Evolutionary conservation across 2,113 vertebrate species (phyloP).

Genomic region (Hippocampus barbouri): DNA sequence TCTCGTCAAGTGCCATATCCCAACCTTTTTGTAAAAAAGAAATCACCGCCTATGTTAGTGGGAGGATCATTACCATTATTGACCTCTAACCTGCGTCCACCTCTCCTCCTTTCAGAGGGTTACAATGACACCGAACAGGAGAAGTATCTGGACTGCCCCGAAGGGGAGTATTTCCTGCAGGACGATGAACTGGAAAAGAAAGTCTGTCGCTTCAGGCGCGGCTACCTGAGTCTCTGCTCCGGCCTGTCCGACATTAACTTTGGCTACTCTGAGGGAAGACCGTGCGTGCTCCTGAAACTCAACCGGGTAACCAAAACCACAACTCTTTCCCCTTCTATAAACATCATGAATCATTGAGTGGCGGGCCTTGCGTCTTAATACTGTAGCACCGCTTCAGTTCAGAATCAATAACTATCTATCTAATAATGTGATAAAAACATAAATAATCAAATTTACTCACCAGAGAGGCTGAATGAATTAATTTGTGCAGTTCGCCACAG

Average conservation of each 20-base stretch:
- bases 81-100: not conserved
- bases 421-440: too few relatives aligned
- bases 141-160: conserved; percentile 70
- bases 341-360: not conserved
- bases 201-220: conserved; percentile 81
- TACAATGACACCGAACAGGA: conserved; percentile 82
- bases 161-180: conserved; percentile 75
- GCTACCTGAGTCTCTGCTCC: conserved; percentile 77
- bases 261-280: conserved; percentile 83
- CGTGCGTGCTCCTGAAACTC: conserved; percentile 92
- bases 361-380: too few relatives aligned
- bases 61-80: too few relatives aligned
- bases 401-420: too few relatives aligned
- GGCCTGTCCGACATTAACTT: conserved; percentile 78
- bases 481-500: not conserved
- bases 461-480: not conserved
- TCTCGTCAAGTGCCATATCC: not conserved
- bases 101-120: not conserved
- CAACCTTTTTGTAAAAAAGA: not conserved
- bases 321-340: not conserved
- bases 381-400: too few relatives aligned
- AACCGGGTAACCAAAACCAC: conserved; percentile 80
- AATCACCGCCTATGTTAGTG: too few relatives aligned
- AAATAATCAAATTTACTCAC: not conserved
- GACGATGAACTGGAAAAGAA: conserved; percentile 58